Base-by-base conservation (phyloP, 1,140 invertebrate species). In the Saccostrea echinata region DNA sequence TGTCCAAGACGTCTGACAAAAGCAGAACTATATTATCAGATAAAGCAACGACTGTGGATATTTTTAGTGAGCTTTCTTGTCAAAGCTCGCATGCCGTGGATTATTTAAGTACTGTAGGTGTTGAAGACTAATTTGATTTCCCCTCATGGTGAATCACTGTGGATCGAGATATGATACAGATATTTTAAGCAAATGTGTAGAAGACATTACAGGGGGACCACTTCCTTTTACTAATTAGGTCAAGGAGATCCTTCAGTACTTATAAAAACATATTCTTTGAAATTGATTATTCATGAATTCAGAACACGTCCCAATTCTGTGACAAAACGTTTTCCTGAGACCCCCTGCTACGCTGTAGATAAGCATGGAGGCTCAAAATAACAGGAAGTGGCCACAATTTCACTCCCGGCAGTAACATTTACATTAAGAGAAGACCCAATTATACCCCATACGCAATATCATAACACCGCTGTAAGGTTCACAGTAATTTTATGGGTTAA, bases 381-480 rank as follows among this genome's bases (percentile, higher is more conserved):
- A 76, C 68, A 76, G 68, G 68, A 76, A 76, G 68, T 76, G 24
- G 3, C 68, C 68, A 76, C 68, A 24, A 76, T 76, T 76, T 76
- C 13, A 76, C 68, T 76, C 27, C 27, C 13, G 68, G 68, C 27
- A 61, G 11, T 16, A 33, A 27, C 24, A 76, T 18, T 76, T 27
- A 21, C 55, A 61, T 61, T n/a, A 61, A 61, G 18, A 21, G 16
- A 33, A 30, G 68, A 76, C 68, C 68, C 68, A 76, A 76, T 76
- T 76, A 76, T 30, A 76, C 27, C 68, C 27, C 13, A 35, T 30
- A 30, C 24, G 8, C 68, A 27, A 76, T 35, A 33, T 61, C 55
- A 61, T n/a, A 61, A 61, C n/a, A 43, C 43, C 43, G 55, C 55
- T n/a, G n/a, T 2, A 6, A 61, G 55, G 55, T 43, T 43, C 43